phyloP scores from a whole-genome alignment of 37 sponge, comb jelly and placozoan genomes.

The Hormiphora californensis region DNA sequence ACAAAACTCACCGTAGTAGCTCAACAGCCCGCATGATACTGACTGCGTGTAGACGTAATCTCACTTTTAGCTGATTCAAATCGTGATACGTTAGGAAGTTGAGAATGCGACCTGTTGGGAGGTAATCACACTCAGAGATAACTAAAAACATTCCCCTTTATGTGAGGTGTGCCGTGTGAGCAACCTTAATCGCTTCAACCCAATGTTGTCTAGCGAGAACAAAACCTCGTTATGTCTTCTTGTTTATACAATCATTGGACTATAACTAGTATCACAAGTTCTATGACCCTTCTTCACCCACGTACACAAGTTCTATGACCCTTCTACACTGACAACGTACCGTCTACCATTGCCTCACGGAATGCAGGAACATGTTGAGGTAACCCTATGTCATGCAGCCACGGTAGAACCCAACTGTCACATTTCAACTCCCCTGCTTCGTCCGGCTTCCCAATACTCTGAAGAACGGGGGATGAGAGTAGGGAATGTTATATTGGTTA shows the following conservation, averaged over 20 bases:
- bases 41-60: conserved; percentile 43
- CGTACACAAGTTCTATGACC: no score
- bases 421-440: not conserved
- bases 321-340: not conserved
- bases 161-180: no score
- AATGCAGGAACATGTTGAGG: conserved; percentile 40
- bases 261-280: no score
- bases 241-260: no score
- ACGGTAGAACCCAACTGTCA: conserved; percentile 47
- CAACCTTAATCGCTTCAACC: no score
- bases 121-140: no score
- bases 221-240: no score
- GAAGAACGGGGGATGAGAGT: not conserved
- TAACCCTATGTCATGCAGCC: conserved; percentile 33
- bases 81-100: conserved; percentile 47
- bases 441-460: conserved; percentile 5
- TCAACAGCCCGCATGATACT: conserved; percentile 45
- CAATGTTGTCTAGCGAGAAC: no score
- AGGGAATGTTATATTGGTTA: not conserved
- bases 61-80: conserved; percentile 21
- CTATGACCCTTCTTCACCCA: no score
- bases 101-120: conserved; percentile 17
- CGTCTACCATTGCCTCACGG: conserved; percentile 50
- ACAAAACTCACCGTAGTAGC: not conserved
- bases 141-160: no score